Evolutionary conservation across 2,113 vertebrate species (phyloP).

Genomic region (Actenoides hombroni): DNA sequence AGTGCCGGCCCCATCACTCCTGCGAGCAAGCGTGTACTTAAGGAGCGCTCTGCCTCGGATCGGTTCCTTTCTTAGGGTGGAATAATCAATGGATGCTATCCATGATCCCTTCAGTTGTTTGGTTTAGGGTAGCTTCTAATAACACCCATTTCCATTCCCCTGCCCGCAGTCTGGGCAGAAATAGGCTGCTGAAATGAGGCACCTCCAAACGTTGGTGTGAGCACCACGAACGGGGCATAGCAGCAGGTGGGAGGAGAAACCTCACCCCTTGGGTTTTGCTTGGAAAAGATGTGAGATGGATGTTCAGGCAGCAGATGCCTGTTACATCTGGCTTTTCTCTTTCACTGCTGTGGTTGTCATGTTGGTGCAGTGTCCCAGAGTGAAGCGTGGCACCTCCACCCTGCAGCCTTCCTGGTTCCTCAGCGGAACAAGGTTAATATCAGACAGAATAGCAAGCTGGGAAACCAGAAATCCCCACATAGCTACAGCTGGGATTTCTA

Average conservation of each 20-base stretch:
- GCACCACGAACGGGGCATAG: accelerated
- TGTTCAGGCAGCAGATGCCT: neutral
- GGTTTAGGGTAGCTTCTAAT: neutral
- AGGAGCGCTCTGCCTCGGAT: neutral
- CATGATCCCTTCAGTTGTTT: neutral
- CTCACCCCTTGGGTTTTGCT: neutral
- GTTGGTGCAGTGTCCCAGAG: neutral
- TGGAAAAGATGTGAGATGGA: neutral
- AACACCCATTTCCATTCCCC: neutral
- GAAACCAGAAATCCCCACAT: neutral
- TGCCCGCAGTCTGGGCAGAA: neutral
- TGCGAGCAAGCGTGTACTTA: neutral
- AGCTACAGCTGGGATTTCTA: neutral
- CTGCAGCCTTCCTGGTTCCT: neutral
- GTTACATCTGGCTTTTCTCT: neutral
- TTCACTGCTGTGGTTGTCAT: accelerated
- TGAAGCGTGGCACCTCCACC: neutral
- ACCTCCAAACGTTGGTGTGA: accelerated
- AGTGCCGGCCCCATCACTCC: neutral
- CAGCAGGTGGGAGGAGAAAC: neutral
- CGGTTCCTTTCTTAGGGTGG: neutral
- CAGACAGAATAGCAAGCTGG: neutral
- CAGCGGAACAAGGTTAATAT: neutral
- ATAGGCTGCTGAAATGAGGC: neutral
- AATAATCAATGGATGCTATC: neutral